A percentile compares a stretch with the other conserved stretches of the same genome.
These are phyloP conservation scores for Chaetorhynchus papuensis DNA, from an alignment of 2,113 vertebrate genomes.

Conservation along the genomic window DNA sequence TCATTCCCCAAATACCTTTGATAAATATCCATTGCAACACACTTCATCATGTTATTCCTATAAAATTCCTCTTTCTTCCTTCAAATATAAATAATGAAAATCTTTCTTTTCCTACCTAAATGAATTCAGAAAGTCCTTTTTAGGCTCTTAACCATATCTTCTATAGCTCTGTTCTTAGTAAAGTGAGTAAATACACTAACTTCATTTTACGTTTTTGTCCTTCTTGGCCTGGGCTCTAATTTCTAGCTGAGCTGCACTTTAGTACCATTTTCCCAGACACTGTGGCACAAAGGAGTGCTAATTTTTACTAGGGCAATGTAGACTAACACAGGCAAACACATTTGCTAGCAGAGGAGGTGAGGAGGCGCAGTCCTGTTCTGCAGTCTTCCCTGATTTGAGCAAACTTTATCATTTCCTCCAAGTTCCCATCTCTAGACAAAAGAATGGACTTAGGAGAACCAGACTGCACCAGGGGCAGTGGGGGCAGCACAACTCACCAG, in stretches of 20 bases:
- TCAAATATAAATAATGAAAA: not conserved
- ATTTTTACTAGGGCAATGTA: not conserved
- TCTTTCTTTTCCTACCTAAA: not conserved
- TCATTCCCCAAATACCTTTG: not conserved
- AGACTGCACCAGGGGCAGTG: not conserved
- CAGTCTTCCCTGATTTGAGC: not conserved
- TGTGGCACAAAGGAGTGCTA: not conserved
- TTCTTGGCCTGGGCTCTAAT: not conserved
- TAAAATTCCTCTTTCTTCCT: not conserved
- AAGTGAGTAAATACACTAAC: not conserved
- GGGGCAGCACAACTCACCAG: not conserved
- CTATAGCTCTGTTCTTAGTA: not conserved
- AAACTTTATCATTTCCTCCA: not conserved
- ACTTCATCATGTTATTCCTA: not conserved
- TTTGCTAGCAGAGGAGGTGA: not conserved
- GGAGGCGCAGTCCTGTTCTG: not conserved
- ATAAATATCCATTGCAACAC: not conserved
- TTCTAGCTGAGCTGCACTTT: not conserved
- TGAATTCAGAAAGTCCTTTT: not conserved
- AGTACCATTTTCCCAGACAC: not conserved
- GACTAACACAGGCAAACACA: accelerated
- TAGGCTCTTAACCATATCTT: not conserved
- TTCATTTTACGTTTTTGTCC: not conserved
- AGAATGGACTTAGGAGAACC: not conserved
- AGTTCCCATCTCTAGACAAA: not conserved